Evolutionary conservation across 2,888 invertebrate species (phyloP).

Genomic region (Amphimallon solstitiale): DNA sequence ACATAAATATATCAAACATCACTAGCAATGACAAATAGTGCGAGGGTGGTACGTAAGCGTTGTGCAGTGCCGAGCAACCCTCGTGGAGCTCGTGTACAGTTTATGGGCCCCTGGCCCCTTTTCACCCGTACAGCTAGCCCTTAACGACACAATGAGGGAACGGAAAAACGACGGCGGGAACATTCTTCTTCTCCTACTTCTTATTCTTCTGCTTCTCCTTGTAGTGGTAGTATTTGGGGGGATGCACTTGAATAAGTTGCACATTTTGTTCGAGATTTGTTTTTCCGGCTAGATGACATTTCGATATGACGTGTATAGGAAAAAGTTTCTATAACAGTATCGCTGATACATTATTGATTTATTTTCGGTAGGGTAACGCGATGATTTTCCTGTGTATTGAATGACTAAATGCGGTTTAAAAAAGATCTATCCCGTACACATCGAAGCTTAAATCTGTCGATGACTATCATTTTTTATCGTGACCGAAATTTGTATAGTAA

Average conservation of each 20-base stretch:
- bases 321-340: constrained; percentile 35
- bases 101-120: constrained; percentile 41
- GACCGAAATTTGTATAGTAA: not conserved
- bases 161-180: constrained; percentile 8
- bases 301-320: constrained; percentile 60
- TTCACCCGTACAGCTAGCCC: constrained; percentile 38
- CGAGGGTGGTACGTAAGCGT: constrained; percentile 52
- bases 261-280: constrained; percentile 59
- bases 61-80: constrained; percentile 43
- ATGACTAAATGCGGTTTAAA: constrained; percentile 16
- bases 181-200: constrained; percentile 25
- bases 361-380: constrained; percentile 19
- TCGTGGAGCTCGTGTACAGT: constrained; percentile 45
- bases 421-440: not conserved
- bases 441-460: constrained; percentile 16
- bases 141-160: constrained; percentile 24
- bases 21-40: constrained; percentile 62
- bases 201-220: constrained; percentile 39
- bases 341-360: constrained; percentile 16
- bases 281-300: constrained; percentile 61
- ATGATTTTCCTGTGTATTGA: not conserved
- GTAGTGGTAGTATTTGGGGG: constrained; percentile 22
- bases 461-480: not conserved
- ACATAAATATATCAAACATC: constrained; percentile 63
- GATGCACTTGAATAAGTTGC: constrained; percentile 49